phyloP scores from a whole-genome alignment of 2,797 vertebrate genomes.

The Periophthalmus magnuspinnatus region DNA sequence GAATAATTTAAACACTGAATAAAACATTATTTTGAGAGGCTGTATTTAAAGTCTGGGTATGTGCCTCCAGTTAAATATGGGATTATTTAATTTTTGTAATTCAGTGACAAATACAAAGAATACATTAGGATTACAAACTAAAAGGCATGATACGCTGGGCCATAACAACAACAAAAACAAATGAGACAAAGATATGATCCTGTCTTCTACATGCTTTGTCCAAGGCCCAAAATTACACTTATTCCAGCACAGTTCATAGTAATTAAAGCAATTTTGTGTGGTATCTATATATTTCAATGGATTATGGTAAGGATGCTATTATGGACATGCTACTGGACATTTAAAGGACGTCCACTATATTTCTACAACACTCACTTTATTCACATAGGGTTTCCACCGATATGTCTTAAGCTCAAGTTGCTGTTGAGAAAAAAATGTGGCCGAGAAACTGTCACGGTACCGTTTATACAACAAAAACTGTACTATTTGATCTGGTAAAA shows the following conservation, averaged over 20 bases:
- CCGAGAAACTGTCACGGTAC: neutral
- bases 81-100: neutral
- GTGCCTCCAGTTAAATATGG: neutral
- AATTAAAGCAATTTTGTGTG: neutral
- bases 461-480: neutral
- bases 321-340: neutral
- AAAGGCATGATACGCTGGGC: too few species aligned
- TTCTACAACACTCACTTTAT: conserved; percentile 62
- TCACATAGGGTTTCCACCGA: conserved; percentile 70
- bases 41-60: conserved; percentile 12
- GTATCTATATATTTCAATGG: neutral
- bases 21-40: conserved; percentile 35
- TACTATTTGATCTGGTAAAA: neutral
- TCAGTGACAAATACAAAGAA: neutral
- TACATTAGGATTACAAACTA: neutral
- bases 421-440: conserved; percentile 56
- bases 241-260: neutral
- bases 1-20: conserved; percentile 48
- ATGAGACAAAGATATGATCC: too few species aligned
- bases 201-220: too few species aligned
- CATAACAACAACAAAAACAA: too few species aligned
- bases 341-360: neutral
- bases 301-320: neutral
- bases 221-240: too few species aligned
- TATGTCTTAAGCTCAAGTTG: conserved; percentile 44